Evolutionary conservation across 2,888 invertebrate genomes (phyloP), one percentile per base, ranked within the genome.

Genomic region (Philopedon plagiatum): DNA sequence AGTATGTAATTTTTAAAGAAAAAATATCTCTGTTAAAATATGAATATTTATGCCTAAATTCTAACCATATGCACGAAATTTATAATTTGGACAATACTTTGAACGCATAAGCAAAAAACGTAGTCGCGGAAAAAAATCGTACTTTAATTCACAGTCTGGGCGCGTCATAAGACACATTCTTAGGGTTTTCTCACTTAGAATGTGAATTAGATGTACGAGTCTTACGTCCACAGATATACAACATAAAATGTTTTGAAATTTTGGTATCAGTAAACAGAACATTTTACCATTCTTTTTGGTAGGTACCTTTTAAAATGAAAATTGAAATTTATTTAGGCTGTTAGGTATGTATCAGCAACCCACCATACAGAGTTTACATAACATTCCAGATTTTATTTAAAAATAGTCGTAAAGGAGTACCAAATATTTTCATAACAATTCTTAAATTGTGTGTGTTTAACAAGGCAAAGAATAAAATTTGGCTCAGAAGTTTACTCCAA

Each of bases 81-180:
- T 70, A 63, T 57, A 70, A 63, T 63, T 51, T 63, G 68, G 56
- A 69, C 68, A 69, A 44, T 56, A 41, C 56, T 61, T 58, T 23
- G 58, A 62, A 63, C 13, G 39, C 39, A 39, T 49, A 70, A 64
- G 58, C 58, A 21, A 54, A 41, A 46, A 26, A 39, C 13, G 32
- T 56, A 44, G 34, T 57, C 54, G n/a, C n/a, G n/a, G n/a, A n/a
- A n/a, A n/a, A n/a, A n/a, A n/a, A n/a, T n/a, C n/a, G n/a, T n/a
- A n/a, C n/a, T n/a, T n/a, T n/a, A n/a, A n/a, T n/a, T n/a, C n/a
- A n/a, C n/a, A n/a, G n/a, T n/a, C n/a, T n/a, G n/a, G n/a, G n/a
- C n/a, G n/a, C n/a, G n/a, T n/a, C n/a, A n/a, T n/a, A n/a, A n/a
- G n/a, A n/a, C n/a, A n/a, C n/a, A n/a, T n/a, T n/a, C n/a, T n/a